Percentiles rank a stretch among this genome's conserved stretches.
These are phyloP conservation scores for Temnopleurus reevesii DNA, from an alignment of 53 echinoderm and acorn worm genomes.

Conservation along the genomic window DNA sequence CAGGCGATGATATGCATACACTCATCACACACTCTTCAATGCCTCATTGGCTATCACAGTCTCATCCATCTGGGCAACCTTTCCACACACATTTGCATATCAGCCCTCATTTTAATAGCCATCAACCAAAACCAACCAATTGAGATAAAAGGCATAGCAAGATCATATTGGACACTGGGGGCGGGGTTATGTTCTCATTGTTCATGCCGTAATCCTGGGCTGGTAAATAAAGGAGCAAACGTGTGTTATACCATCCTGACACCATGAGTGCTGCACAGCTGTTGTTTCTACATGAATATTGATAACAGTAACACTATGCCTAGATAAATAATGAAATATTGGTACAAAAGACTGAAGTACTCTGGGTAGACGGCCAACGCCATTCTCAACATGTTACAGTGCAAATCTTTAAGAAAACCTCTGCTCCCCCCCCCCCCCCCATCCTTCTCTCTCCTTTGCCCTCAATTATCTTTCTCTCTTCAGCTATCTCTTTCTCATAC, in stretches of 20 bases:
- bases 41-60: constrained; percentile 40
- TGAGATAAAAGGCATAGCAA: constrained; percentile 36
- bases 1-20: neutral
- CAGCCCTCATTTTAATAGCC: constrained; percentile 42
- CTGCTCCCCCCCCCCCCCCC: no score
- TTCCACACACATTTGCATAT: constrained; percentile 57
- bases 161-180: neutral
- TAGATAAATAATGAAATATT: constrained; percentile 40
- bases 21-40: constrained; percentile 43
- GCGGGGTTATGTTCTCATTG: neutral
- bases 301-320: constrained; percentile 49
- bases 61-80: constrained; percentile 49
- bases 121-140: constrained; percentile 23
- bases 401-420: no score
- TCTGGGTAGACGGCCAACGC: neutral
- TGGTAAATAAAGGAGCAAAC: constrained; percentile 15
- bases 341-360: constrained; percentile 20
- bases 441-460: neutral
- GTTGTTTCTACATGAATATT: constrained; percentile 51
- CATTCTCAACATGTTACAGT: neutral
- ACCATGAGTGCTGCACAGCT: constrained; percentile 27
- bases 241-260: neutral
- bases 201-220: constrained; percentile 5
- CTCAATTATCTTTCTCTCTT: neutral
- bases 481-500: neutral